Evolutionary conservation across 2,797 vertebrate genomes (phyloP), one percentile per base, ranked within the genome.

Genomic region (Falco columbarius): DNA sequence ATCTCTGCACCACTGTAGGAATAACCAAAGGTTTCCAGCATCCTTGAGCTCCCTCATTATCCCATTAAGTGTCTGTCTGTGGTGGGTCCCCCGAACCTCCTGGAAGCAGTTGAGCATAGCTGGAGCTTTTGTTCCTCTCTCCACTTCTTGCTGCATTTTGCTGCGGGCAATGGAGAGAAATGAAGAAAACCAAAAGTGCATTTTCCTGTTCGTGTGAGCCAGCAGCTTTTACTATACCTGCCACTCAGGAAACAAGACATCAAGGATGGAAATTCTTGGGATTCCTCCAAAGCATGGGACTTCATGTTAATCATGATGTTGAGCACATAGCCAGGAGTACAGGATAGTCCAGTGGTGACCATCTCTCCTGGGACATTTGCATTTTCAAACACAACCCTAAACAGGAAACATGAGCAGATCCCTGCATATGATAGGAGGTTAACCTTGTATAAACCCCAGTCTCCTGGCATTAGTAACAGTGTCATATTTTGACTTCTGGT

Each of bases 1-100:
- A 1, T 79, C 30, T 63, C 34, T 79, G 49, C 6, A 5, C 46
- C 27, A 14, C 55, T 23, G 0, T 15, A 49, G 30, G 22, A 90
- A 61, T 86, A 63, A 82, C 27, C 40, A 79, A 63, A 72, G 14
- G 17, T 88, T 93, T 79, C 40, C 61, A 71, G 26, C 47, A 71
- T 93, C 38, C 44, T 66, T 55, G 52, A 74, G 29, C 29, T 84
- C 47, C 9, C 19, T 63, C 21, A 19, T 81, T 87, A 63, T 49
- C 52, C 46, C 6, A 0, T 58, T 66, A 19, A 6, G 8, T 24
- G 6, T 68, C 42, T 58, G 27, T 52, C 54, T 72, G 30, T 7
- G 3, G 12, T 80, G 46, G 14, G 46, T 82, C 17, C 24, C 19
- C 12, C 1, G 2, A 0, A 0, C 30, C 67, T 93, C n/a, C 30